Percentiles rank a stretch among this genome's conserved stretches.
Conservation (phyloP, 2,113 vertebrate genomes). For the Notechis scutatus region DNA sequence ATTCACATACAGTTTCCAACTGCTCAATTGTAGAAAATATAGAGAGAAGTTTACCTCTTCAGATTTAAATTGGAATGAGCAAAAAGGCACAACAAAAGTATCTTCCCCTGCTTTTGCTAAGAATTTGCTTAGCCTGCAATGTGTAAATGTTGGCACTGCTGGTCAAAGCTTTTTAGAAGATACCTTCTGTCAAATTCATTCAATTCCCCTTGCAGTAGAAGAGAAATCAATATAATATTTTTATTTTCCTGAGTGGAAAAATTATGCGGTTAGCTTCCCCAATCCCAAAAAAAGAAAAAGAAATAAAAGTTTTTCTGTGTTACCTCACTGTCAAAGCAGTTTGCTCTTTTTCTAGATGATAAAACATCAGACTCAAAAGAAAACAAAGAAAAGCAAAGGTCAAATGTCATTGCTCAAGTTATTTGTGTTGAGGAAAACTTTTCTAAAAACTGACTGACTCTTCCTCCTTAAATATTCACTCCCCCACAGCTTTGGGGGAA, state of each 20-base stretch:
- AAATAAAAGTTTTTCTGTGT: neutral
- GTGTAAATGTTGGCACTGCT: neutral
- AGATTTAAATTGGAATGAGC: neutral
- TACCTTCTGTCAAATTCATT: slow-evolving; percentile 8
- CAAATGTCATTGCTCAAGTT: neutral
- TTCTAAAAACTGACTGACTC: neutral
- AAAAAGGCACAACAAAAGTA: neutral
- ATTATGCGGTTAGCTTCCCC: neutral
- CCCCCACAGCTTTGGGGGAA: neutral
- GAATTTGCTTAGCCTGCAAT: neutral
- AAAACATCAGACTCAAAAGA: slow-evolving; percentile 27
- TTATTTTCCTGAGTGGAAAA: slow-evolving; percentile 5
- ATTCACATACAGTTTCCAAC: neutral
- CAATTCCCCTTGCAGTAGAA: neutral
- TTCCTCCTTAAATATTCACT: neutral
- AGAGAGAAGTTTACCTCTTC: neutral
- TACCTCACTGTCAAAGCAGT: slow-evolving; percentile 22
- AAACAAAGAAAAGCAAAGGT: slow-evolving; percentile 33
- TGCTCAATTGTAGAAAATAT: neutral
- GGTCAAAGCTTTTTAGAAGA: neutral
- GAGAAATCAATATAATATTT: slow-evolving; percentile 7
- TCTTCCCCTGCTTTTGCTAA: neutral
- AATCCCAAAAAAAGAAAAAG: neutral
- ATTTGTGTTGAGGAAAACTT: neutral
- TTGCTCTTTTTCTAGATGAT: slow-evolving; percentile 36